Base-by-base conservation (phyloP, 1,140 invertebrate species). In the Tribolium madens region DNA sequence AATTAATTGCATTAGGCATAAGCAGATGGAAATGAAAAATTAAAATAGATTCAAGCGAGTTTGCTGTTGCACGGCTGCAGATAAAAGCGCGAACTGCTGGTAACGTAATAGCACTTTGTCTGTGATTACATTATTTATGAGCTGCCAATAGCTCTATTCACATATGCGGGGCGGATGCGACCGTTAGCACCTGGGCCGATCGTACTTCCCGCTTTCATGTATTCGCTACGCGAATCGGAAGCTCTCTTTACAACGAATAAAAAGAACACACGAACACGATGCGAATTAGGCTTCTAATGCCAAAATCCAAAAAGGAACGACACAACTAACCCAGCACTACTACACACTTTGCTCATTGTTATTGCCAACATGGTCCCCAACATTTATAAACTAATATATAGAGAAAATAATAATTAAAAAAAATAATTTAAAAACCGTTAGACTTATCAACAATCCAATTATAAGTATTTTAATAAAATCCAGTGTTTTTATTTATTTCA, bases 101-200 rank as follows among this genome's bases (percentile, higher is more conserved):
- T 78, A 79, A 79, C 76, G 79, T 81, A 81, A 79, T 76, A 81
- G 77, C 79, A 81, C 78, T 81, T 81, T 81, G 79, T 81, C 77
- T 78, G 75, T 79, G 76, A 79, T 81, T 81, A 79, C 77, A 81
- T 81, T 81, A 81, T 81, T 81, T 81, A 81, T 81, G 79, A 81
- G 79, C 75, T 81, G 77, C 79, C 79, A 79, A 81, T 81, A 79
- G 75, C 76, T 75, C 79, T 78, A 81, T 81, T 79, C 77, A 78
- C 77, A 81, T 76, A 73, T 70, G 76, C 64, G 77, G 77, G 70
- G 50, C 78, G 73, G 77, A 79, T 81, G 79, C 78, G 79, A 81
- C 77, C 72, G 73, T 71, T 77, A 73, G 47, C 79, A 79, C 78
- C 77, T 77, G 77, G 60, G 69, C 52, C 72, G 70, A 57, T 52